Evolutionary conservation across 2,888 invertebrate species (phyloP).

Genomic region (Sabatieria punctata): DNA sequence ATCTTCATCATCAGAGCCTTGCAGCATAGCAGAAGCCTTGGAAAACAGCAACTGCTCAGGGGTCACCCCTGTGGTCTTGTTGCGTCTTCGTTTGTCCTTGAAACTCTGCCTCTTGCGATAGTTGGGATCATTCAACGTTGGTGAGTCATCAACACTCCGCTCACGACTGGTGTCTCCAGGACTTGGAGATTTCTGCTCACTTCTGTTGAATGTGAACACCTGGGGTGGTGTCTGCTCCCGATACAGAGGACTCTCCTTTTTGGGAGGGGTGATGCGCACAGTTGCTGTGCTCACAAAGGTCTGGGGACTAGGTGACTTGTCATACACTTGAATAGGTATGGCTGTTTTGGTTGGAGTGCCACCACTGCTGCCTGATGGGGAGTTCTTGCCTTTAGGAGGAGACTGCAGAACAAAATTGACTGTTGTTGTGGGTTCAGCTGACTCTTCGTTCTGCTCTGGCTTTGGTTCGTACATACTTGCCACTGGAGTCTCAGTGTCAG

Average conservation of each 20-base stretch:
- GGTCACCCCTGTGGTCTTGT: background rate
- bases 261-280: no score
- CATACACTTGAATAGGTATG: no score
- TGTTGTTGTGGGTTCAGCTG: background rate
- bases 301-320: no score
- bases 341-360: no score
- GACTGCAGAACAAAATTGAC: no score
- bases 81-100: background rate
- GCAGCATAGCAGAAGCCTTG: constrained; percentile 1
- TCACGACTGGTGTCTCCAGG: background rate
- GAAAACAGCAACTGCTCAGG: background rate
- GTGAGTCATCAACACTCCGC: no score
- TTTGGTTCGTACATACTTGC: background rate
- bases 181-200: background rate
- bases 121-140: background rate
- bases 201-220: constrained; percentile 3
- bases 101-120: background rate
- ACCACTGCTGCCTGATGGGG: no score
- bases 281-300: no score
- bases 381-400: no score
- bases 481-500: no score
- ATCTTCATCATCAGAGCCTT: background rate
- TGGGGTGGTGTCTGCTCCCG: background rate
- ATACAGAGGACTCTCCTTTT: no score
- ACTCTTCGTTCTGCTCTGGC: background rate